These are phyloP conservation scores for Cyclophora albipunctata DNA, from an alignment of 2,888 invertebrate genomes.

Conservation along the genomic window DNA sequence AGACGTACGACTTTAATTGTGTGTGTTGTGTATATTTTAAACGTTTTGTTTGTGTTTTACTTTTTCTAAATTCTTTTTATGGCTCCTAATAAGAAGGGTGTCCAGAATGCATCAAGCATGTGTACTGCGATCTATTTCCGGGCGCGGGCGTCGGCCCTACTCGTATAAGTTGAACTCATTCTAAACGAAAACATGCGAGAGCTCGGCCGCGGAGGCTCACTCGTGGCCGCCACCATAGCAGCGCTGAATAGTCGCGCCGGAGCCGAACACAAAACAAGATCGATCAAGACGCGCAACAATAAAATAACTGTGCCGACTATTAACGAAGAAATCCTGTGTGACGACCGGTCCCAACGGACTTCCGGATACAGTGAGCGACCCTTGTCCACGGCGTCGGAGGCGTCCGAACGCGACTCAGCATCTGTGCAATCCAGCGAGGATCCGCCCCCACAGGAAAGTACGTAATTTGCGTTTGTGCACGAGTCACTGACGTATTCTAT, in stretches of 20 bases:
- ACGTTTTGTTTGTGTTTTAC: constrained; percentile 5
- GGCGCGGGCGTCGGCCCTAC: constrained; percentile 65
- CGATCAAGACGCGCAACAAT: constrained; percentile 47
- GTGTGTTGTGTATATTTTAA: background rate
- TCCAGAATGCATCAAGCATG: constrained; percentile 61
- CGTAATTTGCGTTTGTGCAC: constrained; percentile 60
- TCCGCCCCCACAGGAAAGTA: constrained; percentile 67
- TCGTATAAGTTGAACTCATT: constrained; percentile 64
- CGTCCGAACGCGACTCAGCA: constrained; percentile 66
- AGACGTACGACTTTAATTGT: constrained; percentile 8
- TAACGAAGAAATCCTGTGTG: constrained; percentile 37
- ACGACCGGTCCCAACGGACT: constrained; percentile 44
- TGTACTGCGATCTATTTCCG: constrained; percentile 68
- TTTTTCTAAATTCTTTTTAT: constrained; percentile 35
- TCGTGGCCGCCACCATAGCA: constrained; percentile 76
- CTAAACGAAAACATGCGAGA: constrained; percentile 71
- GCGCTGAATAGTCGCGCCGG: constrained; percentile 61
- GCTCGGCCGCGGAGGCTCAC: constrained; percentile 73
- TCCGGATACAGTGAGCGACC: constrained; percentile 65
- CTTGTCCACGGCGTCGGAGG: constrained; percentile 64
- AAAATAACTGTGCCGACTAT: constrained; percentile 38
- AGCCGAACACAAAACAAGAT: constrained; percentile 48
- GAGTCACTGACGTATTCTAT: constrained; percentile 66
- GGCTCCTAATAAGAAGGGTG: constrained; percentile 57
- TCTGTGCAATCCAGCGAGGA: constrained; percentile 72